Conservation (phyloP, 2,888 invertebrate genomes). For the Drosophila rubida region DNA sequence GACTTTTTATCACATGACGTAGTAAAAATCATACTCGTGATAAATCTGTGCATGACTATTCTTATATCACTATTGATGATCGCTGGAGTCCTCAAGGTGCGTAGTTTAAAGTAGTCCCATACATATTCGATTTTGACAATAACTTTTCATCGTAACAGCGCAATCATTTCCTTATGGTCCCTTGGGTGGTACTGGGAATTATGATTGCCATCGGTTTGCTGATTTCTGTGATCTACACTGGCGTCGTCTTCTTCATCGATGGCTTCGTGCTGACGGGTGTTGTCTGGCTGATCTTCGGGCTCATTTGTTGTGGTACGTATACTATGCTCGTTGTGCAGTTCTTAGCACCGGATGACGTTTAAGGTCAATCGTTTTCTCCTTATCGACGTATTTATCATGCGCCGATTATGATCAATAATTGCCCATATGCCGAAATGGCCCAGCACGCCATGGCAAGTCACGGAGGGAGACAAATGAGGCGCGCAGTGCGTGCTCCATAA, state of each 20-base stretch:
- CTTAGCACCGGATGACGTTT: conserved; percentile 69
- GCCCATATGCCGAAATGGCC: conserved; percentile 46
- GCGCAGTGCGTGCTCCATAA: too few species aligned
- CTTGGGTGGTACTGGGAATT: conserved; percentile 93
- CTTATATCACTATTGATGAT: conserved; percentile 92
- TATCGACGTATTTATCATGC: conserved; percentile 72
- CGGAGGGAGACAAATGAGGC: conserved; percentile 57
- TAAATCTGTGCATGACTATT: conserved; percentile 93
- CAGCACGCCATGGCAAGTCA: not conserved
- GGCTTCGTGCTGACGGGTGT: conserved; percentile 86
- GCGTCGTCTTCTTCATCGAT: conserved; percentile 90
- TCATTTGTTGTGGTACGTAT: conserved; percentile 87
- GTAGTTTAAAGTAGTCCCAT: conserved; percentile 6
- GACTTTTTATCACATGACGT: conserved; percentile 89
- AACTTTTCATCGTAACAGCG: conserved; percentile 86
- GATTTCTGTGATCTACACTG: conserved; percentile 92
- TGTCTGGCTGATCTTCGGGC: conserved; percentile 88
- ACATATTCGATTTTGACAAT: not conserved
- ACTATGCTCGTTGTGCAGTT: conserved; percentile 32
- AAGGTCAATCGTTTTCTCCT: conserved; percentile 22
- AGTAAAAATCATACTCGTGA: conserved; percentile 91
- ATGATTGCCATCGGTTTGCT: conserved; percentile 91
- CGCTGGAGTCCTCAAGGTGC: conserved; percentile 90
- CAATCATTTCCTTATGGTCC: conserved; percentile 92
- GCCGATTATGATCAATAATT: conserved; percentile 1